These are phyloP conservation scores for Druceiella hillmani DNA, from an alignment of 2,888 invertebrate species.

Conservation along the genomic window DNA sequence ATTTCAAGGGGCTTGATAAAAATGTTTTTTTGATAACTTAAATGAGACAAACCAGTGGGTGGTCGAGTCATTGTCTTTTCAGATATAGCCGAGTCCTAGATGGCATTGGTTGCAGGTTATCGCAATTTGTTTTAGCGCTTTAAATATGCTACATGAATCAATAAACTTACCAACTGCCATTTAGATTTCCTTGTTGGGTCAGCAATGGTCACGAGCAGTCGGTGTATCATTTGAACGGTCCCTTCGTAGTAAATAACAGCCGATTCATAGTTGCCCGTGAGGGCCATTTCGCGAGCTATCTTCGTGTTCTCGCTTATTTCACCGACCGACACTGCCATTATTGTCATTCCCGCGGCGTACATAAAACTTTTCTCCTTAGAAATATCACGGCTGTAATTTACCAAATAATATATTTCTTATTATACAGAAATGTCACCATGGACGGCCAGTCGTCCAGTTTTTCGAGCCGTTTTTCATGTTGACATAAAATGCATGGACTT, in stretches of 20 bases:
- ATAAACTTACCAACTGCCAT: constrained; percentile 84
- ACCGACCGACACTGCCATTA: constrained; percentile 84
- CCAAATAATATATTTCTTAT: no score
- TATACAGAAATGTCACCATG: no score
- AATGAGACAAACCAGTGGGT: no score
- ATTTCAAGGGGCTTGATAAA: no score
- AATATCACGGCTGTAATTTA: no score
- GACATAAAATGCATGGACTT: no score
- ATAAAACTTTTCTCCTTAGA: no score
- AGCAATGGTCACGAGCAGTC: constrained; percentile 71
- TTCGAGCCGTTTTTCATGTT: no score
- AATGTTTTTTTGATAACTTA: no score
- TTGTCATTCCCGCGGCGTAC: constrained; percentile 60
- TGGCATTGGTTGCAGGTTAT: constrained; percentile 39
- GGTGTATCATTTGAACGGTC: constrained; percentile 85
- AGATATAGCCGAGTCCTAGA: no score
- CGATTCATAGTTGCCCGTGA: constrained; percentile 93
- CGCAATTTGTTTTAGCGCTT: constrained; percentile 26
- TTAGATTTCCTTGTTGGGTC: constrained; percentile 79
- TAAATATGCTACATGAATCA: constrained; percentile 17
- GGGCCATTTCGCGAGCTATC: constrained; percentile 89
- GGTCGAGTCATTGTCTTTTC: no score
- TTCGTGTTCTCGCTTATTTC: constrained; percentile 95
- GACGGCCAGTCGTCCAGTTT: no score
- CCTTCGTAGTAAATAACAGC: constrained; percentile 92